phyloP scores from a whole-genome alignment of 2,888 invertebrate genomes.

The Spicauda simplicius region DNA sequence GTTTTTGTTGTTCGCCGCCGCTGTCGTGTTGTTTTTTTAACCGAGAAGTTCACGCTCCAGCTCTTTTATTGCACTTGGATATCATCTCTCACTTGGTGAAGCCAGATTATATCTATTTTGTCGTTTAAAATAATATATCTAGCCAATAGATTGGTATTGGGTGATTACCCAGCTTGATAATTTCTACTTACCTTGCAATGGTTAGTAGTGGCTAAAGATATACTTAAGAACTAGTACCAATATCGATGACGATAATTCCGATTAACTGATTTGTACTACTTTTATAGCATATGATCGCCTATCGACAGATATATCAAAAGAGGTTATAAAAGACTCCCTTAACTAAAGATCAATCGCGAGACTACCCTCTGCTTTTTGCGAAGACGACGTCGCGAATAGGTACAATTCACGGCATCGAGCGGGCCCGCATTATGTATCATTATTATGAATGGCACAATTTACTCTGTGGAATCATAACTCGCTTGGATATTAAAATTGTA shows the following conservation, averaged over 20 bases:
- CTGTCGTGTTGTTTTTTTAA: constrained; percentile 75
- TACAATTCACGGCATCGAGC: constrained; percentile 60
- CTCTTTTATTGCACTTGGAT: constrained; percentile 78
- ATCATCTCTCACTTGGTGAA: constrained; percentile 62
- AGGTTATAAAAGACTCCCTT: not conserved
- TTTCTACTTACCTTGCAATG: not conserved
- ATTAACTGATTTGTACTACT: too few species aligned
- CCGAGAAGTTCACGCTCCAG: constrained; percentile 77
- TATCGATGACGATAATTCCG: not conserved
- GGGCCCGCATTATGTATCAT: constrained; percentile 78
- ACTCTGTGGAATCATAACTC: constrained; percentile 69
- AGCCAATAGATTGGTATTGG: not conserved
- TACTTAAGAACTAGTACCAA: not conserved
- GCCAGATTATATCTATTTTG: constrained; percentile 14
- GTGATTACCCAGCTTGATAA: not conserved
- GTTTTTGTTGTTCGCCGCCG: constrained; percentile 84
- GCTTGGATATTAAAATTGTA: constrained; percentile 70
- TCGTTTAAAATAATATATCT: not conserved
- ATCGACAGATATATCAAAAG: not conserved
- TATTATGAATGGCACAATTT: constrained; percentile 80
- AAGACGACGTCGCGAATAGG: constrained; percentile 30
- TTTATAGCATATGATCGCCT: too few species aligned
- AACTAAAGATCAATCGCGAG: not conserved
- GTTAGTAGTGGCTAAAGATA: too few species aligned
- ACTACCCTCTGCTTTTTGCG: constrained; percentile 9